Evolutionary conservation across 1,140 invertebrate species (phyloP), one percentile per base, ranked within the genome.

Genomic region (Sycophila sp.): DNA sequence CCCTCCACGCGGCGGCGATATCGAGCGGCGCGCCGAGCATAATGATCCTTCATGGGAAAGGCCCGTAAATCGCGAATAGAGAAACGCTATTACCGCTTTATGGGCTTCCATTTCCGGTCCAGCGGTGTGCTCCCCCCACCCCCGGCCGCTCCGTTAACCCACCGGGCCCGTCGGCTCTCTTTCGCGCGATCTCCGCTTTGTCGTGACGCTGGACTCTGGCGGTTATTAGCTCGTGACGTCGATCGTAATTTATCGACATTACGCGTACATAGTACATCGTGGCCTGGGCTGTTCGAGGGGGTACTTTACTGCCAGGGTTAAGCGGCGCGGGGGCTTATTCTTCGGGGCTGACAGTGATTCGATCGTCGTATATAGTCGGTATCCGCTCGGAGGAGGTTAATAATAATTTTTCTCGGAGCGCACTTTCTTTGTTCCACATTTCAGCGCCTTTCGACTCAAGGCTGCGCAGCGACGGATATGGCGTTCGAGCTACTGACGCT

Each of bases 41-140:
- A 62, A 60, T 47, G 17, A 17, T 28, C 22, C 17, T 64, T 28
- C 34, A 64, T 26, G 62, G 30, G 47, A 56, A 66, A 45, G 51
- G 13, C 17, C 69, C 68, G 65, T 78, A 75, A 78, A 78, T 77
- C 69, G 74, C 58, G 66, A 19, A 47, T 58, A 36, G 67, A n/a
- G n/a, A 64, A 56, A 65, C 49, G 63, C 69, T 66, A 74, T 75
- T 76, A 77, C 71, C 62, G 56, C 30, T 75, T 77, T 74, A 73
- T 66, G 70, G 70, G 47, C 67, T 75, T 78, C 70, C 69, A 76
- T 78, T 77, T 77, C 74, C 73, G 75, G 49, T 30, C 30, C 47
- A 55, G 51, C 19, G 13, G 15, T 2, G 6, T 63, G 11, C 34
- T 7, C 38, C 40, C 0, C 32, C 4, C 7, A 19, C 40, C 17